Evolutionary conservation across 2,888 invertebrate genomes (phyloP).

Genomic region (Rhagophthalmus giganteus): DNA sequence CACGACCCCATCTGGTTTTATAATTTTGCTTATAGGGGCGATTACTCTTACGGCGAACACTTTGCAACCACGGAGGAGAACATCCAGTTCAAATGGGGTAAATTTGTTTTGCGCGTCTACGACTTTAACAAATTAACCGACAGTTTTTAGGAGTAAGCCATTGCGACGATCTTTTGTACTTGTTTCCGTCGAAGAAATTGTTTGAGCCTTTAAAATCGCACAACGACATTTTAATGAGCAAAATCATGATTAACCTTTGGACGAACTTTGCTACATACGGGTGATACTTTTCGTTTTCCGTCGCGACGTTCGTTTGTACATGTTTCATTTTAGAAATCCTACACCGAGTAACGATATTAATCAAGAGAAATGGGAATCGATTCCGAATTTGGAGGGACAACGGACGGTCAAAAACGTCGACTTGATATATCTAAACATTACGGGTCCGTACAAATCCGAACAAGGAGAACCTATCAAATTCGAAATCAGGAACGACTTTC

Average conservation of each 20-base stretch:
- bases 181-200: slow-evolving; percentile 55
- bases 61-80: slow-evolving; percentile 50
- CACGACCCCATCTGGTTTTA: slow-evolving; percentile 56
- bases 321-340: slow-evolving; percentile 39
- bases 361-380: slow-evolving; percentile 13
- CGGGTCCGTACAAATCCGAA: slow-evolving; percentile 18
- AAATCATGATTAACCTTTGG: slow-evolving; percentile 53
- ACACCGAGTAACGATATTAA: slow-evolving; percentile 27
- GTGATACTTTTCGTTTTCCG: slow-evolving; percentile 44
- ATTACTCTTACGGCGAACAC: slow-evolving; percentile 52
- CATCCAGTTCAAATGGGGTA: slow-evolving; percentile 46
- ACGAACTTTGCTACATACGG: slow-evolving; percentile 57
- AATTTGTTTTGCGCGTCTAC: slow-evolving; percentile 2
- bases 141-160: slow-evolving; percentile 53
- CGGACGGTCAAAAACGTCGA: slow-evolving; percentile 29
- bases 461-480: slow-evolving; percentile 4
- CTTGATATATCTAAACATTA: slow-evolving; percentile 37
- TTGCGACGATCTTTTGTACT: slow-evolving; percentile 60
- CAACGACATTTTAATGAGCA: slow-evolving; percentile 51
- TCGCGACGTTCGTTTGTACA: background rate
- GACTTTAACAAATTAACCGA: background rate
- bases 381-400: slow-evolving; percentile 16
- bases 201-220: slow-evolving; percentile 50
- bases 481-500: slow-evolving; percentile 34
- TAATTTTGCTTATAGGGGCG: slow-evolving; percentile 57